These are phyloP conservation scores for Lacerta viridis DNA, from an alignment of 2,797 vertebrate species.

Conservation along the genomic window DNA sequence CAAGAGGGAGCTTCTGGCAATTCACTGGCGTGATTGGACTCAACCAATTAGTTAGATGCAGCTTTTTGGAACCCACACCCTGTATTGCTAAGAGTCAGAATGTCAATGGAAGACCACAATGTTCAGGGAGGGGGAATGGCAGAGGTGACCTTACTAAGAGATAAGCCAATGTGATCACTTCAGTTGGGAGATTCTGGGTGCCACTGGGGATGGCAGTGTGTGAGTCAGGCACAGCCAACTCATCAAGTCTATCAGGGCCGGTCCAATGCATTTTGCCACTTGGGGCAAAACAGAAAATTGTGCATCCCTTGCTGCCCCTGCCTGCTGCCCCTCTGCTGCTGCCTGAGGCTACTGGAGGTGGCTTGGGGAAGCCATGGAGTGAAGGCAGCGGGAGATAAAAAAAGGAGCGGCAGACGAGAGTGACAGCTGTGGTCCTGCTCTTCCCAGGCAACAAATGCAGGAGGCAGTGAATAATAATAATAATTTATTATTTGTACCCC, in stretches of 20 bases:
- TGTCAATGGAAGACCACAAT: neutral
- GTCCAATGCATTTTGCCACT: no score
- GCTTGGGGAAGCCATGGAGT: no score
- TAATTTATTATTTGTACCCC: no score
- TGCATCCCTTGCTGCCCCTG: neutral
- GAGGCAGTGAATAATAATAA: no score
- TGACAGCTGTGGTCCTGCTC: no score
- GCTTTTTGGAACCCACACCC: neutral
- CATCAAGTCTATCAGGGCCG: no score
- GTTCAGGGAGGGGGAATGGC: neutral
- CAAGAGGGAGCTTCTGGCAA: neutral
- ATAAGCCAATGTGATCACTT: neutral
- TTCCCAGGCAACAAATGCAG: no score
- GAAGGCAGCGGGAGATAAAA: no score
- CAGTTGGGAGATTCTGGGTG: neutral
- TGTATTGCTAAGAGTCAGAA: neutral
- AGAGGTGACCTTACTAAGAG: neutral
- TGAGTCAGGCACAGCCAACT: neutral
- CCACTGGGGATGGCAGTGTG: no score
- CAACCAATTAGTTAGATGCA: neutral
- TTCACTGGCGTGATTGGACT: neutral
- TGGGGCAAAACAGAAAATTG: no score
- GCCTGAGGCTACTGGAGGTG: neutral
- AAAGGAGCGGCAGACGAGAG: no score
- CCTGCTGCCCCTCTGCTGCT: neutral